Evolutionary conservation across 2,888 invertebrate species (phyloP).

Genomic region (Hirtodrosophila duncani): DNA sequence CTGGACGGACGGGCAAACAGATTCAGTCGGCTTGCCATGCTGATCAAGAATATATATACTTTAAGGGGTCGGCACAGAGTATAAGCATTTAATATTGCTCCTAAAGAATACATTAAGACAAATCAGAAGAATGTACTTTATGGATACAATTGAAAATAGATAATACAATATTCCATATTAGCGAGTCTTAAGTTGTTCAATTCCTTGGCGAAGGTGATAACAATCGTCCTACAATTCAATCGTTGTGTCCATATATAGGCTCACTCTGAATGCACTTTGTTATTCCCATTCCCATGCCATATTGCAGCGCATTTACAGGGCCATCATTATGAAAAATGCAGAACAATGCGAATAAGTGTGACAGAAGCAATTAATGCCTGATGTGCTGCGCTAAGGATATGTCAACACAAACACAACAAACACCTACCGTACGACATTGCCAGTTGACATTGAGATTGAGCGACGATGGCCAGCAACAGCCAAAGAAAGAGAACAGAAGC

Average conservation of each 20-base stretch:
- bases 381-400: conserved; percentile 49
- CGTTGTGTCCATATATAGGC: conserved; percentile 29
- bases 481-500: conserved; percentile 52
- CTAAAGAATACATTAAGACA: too few species aligned
- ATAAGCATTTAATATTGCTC: too few species aligned
- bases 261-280: conserved; percentile 29
- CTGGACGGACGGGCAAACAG: too few species aligned
- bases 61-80: too few species aligned
- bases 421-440: conserved; percentile 6
- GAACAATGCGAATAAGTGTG: conserved; percentile 68
- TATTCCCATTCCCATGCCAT: too few species aligned
- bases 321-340: conserved; percentile 48
- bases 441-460: conserved; percentile 61
- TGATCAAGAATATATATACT: too few species aligned
- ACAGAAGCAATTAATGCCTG: conserved; percentile 60
- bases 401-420: conserved; percentile 45
- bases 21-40: too few species aligned
- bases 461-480: conserved; percentile 39
- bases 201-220: conserved; percentile 59
- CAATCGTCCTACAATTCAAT: conserved; percentile 24
- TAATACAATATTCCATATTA: too few species aligned
- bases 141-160: neutral
- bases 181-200: too few species aligned
- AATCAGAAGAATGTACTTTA: too few species aligned
- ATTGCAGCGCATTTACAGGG: conserved; percentile 45